Conservation (phyloP, 2,113 vertebrate species). For the Tetrax tetrax region DNA sequence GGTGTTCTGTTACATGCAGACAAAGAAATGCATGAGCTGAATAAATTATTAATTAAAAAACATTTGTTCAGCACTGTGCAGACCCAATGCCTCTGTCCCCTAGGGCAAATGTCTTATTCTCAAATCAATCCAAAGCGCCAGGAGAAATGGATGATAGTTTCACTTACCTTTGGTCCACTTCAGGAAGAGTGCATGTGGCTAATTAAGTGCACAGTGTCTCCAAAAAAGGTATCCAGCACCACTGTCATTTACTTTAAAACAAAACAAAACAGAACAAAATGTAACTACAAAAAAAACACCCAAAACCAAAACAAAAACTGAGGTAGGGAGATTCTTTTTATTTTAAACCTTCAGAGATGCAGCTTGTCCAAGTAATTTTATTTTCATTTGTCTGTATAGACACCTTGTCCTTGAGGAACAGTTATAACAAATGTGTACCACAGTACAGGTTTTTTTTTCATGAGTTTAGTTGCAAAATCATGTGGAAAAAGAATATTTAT, state of each 20-base stretch:
- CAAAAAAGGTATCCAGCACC: background rate
- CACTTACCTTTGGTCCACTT: background rate
- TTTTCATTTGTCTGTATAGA: background rate
- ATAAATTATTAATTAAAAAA: constrained; percentile 66
- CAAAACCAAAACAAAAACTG: background rate
- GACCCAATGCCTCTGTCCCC: background rate
- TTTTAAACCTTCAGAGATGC: background rate
- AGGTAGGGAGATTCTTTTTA: background rate
- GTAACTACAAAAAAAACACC: background rate
- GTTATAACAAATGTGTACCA: background rate
- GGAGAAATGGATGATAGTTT: background rate
- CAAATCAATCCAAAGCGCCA: constrained; percentile 13
- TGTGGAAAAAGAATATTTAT: background rate
- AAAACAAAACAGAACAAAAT: background rate
- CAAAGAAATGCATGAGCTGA: constrained; percentile 42
- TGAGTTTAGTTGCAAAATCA: background rate
- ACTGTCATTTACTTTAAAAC: background rate
- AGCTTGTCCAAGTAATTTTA: background rate
- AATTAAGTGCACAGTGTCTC: background rate
- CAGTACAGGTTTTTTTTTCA: background rate
- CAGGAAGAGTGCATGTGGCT: background rate
- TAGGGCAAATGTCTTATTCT: constrained; percentile 4
- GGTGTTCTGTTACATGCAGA: background rate
- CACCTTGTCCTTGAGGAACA: background rate
- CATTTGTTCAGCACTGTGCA: background rate